Base-by-base conservation (phyloP, 2,888 invertebrate species). In the Ennomos fuscantarius region DNA sequence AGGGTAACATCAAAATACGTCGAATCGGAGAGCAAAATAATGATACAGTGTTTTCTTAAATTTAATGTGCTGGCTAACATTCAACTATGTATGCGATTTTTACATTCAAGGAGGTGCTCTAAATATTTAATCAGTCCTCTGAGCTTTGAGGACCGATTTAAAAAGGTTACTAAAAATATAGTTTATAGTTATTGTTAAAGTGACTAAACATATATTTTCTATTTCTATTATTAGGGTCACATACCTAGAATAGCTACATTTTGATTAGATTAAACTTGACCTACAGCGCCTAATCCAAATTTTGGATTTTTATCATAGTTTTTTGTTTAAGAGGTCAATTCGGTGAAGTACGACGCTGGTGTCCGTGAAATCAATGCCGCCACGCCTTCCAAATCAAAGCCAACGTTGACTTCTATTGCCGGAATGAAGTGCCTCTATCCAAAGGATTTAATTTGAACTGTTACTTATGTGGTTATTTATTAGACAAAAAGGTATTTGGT, bases 61-160 rank as follows among this genome's bases (percentile, higher is more conserved):
- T 8, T 10, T 35, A 44, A 41, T 51, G 60, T 59, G 59, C 59
- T 49, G 33, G 35, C 60, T 55, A 60, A 48, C 60, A 60, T 60
- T 44, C 55, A 60, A 42, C 60, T 60, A 58, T 41, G 24, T 47
- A 51, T 40, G 47, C 43, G 31, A 47, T 10, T 44, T 34, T 35
- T 41, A 49, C 50, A 55, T 51, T 42, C 39, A 43, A 45, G 3
- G 12, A 44, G 12, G 46, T 52, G 52, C 36, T 48, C 2, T 48
- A 37, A 40, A 39, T n/a, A 44, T 40, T 32, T 34, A 55, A 2
- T 60, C 59, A 47, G 42, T 47, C 50, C 9, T 35, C 24, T 55
- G 50, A 60, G 55, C 33, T 55, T 47, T 51, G 9, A 33, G 42
- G 24, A 36, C 24, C 3, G 5, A 6, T 15, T 3, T 33, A 33